Evolutionary conservation across 92 coral and sea anemone species (phyloP).

Genomic region (Paragorgia papillata): DNA sequence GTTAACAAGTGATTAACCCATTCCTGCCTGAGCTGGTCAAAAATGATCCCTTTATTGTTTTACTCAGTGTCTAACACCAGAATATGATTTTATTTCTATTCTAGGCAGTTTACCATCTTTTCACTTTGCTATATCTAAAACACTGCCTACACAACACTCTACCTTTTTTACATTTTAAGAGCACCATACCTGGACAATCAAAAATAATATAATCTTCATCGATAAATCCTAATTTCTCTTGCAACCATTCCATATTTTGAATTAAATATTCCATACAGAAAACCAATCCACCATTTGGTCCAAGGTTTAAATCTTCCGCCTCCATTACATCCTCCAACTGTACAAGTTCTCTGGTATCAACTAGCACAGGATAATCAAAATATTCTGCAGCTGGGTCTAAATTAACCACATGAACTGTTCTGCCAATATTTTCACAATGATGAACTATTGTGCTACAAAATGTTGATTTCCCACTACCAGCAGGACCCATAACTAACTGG

Average conservation of each 20-base stretch:
- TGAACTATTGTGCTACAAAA: conserved; percentile 83
- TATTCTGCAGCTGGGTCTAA: conserved; percentile 99
- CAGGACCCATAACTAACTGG: conserved; percentile 97
- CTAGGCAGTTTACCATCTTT: too few species aligned
- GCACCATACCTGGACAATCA: conserved; percentile 85
- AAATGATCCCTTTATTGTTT: too few species aligned
- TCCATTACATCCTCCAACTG: conserved; percentile 98
- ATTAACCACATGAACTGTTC: conserved; percentile 90
- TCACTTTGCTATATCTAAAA: too few species aligned
- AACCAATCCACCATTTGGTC: conserved; percentile 91
- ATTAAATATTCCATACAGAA: conserved; percentile 96
- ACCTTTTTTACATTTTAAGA: too few species aligned
- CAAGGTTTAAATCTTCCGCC: conserved; percentile 89
- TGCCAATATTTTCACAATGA: conserved; percentile 89
- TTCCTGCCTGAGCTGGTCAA: too few species aligned
- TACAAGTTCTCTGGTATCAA: conserved; percentile 88
- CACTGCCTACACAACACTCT: too few species aligned
- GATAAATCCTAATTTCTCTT: conserved; percentile 83
- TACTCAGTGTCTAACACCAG: too few species aligned
- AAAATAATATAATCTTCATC: conserved; percentile 94
- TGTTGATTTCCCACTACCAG: conserved; percentile 99
- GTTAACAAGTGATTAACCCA: too few species aligned
- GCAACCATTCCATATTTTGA: conserved; percentile 95
- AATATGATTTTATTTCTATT: too few species aligned
- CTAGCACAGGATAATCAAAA: conserved; percentile 83